These are phyloP conservation scores for Arizona elegans DNA, from an alignment of 2,113 vertebrate genomes.

Conservation along the genomic window DNA sequence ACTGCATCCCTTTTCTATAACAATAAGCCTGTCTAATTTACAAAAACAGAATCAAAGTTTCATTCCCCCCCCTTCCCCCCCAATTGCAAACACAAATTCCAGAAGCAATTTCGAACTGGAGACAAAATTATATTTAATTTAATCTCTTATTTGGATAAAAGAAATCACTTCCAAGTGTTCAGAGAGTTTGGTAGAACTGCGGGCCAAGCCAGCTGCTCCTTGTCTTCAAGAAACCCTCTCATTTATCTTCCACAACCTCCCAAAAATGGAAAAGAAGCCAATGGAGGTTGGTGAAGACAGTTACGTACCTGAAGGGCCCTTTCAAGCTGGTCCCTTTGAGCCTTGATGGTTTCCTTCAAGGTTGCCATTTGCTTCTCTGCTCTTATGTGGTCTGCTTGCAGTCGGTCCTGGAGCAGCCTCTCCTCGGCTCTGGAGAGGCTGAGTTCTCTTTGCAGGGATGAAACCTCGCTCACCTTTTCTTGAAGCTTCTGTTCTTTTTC, in stretches of 20 bases:
- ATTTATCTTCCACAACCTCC: neutral
- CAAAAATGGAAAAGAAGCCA: neutral
- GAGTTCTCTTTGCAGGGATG: slow-evolving; percentile 64
- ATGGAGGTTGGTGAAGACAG: neutral
- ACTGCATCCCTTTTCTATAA: too few species aligned
- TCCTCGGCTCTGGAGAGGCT: slow-evolving; percentile 63
- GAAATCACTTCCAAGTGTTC: neutral
- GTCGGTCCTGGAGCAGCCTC: slow-evolving; percentile 61
- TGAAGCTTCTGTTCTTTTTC: slow-evolving; percentile 65
- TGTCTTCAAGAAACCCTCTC: neutral
- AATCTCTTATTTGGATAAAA: too few species aligned
- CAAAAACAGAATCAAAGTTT: too few species aligned
- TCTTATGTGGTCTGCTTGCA: slow-evolving; percentile 65
- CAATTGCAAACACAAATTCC: too few species aligned
- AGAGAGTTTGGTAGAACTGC: neutral
- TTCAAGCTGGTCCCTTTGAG: slow-evolving; percentile 64
- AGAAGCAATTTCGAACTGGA: too few species aligned
- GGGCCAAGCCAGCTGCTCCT: too few species aligned
- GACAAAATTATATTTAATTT: too few species aligned
- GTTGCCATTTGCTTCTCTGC: slow-evolving; percentile 65
- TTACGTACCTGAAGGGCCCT: slow-evolving; percentile 65
- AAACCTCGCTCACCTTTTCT: slow-evolving; percentile 58
- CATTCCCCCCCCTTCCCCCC: too few species aligned
- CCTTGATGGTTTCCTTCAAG: slow-evolving; percentile 64
- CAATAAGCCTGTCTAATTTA: too few species aligned